A percentile compares a stretch with the other conserved stretches of the same genome.
These are phyloP conservation scores for Andrena bucephala DNA, from an alignment of 2,888 invertebrate species.

Conservation along the genomic window DNA sequence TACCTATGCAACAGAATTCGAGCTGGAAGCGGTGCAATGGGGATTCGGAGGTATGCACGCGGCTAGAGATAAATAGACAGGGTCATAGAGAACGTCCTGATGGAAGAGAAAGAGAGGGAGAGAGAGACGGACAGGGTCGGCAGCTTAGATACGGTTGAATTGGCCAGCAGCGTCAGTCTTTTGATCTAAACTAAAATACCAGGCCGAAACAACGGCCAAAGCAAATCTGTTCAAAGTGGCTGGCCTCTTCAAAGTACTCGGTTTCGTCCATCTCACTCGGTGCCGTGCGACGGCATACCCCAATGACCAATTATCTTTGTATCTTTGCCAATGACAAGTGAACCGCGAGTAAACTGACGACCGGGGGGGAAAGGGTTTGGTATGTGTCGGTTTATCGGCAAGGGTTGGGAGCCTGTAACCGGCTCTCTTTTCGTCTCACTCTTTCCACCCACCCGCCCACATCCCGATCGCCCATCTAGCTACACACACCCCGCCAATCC, in stretches of 20 bases:
- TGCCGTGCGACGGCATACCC: conserved; percentile 78
- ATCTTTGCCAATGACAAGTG: conserved; percentile 84
- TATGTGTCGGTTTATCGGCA: conserved; percentile 74
- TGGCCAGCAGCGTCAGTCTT: conserved; percentile 81
- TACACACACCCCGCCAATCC: background rate
- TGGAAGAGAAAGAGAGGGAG: conserved; percentile 34
- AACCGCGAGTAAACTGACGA: conserved; percentile 81
- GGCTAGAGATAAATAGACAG: conserved; percentile 40
- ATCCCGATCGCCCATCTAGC: background rate
- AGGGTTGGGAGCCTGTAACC: conserved; percentile 62
- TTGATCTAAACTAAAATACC: conserved; percentile 84
- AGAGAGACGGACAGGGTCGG: conserved; percentile 46
- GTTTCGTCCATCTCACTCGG: conserved; percentile 78
- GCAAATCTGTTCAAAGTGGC: conserved; percentile 84
- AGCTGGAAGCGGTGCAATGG: conserved; percentile 16
- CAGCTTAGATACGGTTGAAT: conserved; percentile 83
- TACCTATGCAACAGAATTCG: conserved; percentile 42
- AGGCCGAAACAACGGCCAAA: conserved; percentile 84
- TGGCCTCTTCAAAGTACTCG: conserved; percentile 80
- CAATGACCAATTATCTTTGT: conserved; percentile 84
- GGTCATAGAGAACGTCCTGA: conserved; percentile 16
- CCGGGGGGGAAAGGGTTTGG: conserved; percentile 79
- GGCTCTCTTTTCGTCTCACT: conserved; percentile 55
- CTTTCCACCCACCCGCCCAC: conserved; percentile 16
- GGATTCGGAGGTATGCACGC: conserved; percentile 32